A percentile compares a stretch with the other conserved stretches of the same genome.
Evolutionary conservation across 2,113 vertebrate genomes (phyloP).

Genomic region (Phyllostomus hastatus): DNA sequence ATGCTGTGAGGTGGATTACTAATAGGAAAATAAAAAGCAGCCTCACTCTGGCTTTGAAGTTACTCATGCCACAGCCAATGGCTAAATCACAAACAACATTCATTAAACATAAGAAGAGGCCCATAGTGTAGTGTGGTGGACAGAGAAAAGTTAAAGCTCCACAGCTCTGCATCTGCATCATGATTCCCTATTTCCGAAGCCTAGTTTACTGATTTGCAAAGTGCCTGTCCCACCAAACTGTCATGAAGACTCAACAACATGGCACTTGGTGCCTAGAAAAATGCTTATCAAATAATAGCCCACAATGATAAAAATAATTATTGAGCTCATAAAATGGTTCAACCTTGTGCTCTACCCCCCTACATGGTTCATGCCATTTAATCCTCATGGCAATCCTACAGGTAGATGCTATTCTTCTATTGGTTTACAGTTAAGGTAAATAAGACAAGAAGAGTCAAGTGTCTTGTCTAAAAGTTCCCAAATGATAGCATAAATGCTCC

Average conservation of each 20-base stretch:
- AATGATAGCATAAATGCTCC: background rate
- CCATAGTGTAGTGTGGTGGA: background rate
- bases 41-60: background rate
- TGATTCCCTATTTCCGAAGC: background rate
- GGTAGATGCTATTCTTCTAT: background rate
- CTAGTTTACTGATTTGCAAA: background rate
- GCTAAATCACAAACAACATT: background rate
- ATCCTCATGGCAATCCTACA: background rate
- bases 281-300: background rate
- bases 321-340: background rate
- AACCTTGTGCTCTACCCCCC: background rate
- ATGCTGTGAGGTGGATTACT: background rate
- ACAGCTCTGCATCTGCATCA: rapidly evolving
- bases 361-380: background rate
- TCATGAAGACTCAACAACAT: background rate
- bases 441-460: background rate
- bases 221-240: background rate
- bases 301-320: background rate
- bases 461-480: background rate
- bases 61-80: background rate
- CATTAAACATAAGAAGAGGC: background rate
- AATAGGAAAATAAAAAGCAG: background rate
- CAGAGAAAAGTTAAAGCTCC: background rate
- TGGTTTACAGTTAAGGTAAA: background rate
- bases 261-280: background rate